Conservation (phyloP, 2,113 vertebrate genomes). For the Xiphias gladius region DNA sequence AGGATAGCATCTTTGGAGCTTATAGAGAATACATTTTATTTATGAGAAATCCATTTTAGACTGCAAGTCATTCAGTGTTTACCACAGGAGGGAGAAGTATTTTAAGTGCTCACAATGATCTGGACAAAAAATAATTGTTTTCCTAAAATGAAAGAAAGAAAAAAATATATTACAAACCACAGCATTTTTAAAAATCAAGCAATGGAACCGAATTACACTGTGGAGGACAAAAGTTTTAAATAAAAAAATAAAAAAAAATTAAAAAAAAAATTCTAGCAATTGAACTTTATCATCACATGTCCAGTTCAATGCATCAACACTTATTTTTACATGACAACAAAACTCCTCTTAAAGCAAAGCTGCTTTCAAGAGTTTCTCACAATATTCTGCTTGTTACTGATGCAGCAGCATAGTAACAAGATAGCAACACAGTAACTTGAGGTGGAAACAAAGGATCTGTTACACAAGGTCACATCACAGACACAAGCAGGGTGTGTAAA, state of each 20-base stretch:
- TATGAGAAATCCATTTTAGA: constrained; percentile 28
- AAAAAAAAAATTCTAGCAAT: too few relatives aligned
- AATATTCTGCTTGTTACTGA: constrained; percentile 62
- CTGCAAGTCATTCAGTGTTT: constrained; percentile 49
- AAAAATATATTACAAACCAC: constrained; percentile 18
- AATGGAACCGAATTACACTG: constrained; percentile 7
- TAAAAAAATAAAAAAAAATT: neutral
- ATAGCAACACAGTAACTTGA: constrained; percentile 30
- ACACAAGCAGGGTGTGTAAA: constrained; percentile 59
- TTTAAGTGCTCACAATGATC: constrained; percentile 77
- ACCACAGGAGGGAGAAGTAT: constrained; percentile 22
- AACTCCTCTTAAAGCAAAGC: constrained; percentile 60
- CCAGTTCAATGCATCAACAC: constrained; percentile 80
- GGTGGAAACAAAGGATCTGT: constrained; percentile 30
- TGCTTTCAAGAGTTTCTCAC: constrained; percentile 66
- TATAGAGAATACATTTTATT: neutral
- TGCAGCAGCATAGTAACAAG: constrained; percentile 67
- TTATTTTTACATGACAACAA: constrained; percentile 37
- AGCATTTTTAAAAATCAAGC: neutral
- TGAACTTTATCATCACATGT: constrained; percentile 50
- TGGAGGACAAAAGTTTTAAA: constrained; percentile 6
- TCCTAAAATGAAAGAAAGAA: constrained; percentile 15
- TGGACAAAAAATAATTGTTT: constrained; percentile 73
- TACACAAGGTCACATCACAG: constrained; percentile 68
- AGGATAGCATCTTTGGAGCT: constrained; percentile 48